Evolutionary conservation across 2,113 vertebrate genomes (phyloP).

Genomic region (Peromyscus leucopus): DNA sequence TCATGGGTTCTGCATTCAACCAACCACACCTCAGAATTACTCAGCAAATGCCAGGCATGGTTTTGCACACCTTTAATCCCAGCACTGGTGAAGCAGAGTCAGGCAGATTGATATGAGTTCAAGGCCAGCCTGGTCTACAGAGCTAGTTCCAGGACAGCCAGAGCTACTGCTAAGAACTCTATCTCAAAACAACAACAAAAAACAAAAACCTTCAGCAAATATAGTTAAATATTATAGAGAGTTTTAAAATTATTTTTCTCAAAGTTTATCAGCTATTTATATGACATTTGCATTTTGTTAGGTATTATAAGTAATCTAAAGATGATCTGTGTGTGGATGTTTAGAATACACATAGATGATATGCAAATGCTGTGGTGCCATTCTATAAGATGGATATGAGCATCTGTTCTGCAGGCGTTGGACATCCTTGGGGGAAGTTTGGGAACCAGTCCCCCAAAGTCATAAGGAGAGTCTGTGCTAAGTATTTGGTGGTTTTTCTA

Average conservation of each 20-base stretch:
- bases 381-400: not conserved
- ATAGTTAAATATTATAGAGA: not conserved
- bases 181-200: not conserved
- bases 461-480: not conserved
- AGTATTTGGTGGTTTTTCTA: conserved; percentile 39
- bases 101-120: not conserved
- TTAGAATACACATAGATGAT: not conserved
- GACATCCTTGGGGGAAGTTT: not conserved
- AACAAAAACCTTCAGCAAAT: not conserved
- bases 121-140: not conserved
- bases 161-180: not conserved
- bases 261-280: not conserved
- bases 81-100: not conserved
- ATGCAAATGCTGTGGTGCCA: not conserved
- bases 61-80: not conserved
- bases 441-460: not conserved
- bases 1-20: not conserved
- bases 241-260: not conserved
- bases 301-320: not conserved
- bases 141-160: not conserved
- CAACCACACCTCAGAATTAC: not conserved
- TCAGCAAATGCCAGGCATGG: not conserved
- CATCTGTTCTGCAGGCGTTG: not conserved
- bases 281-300: not conserved
- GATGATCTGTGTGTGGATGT: not conserved